Evolutionary conservation across 1,140 invertebrate genomes (phyloP).

Genomic region (Rhyacophila brunnea): DNA sequence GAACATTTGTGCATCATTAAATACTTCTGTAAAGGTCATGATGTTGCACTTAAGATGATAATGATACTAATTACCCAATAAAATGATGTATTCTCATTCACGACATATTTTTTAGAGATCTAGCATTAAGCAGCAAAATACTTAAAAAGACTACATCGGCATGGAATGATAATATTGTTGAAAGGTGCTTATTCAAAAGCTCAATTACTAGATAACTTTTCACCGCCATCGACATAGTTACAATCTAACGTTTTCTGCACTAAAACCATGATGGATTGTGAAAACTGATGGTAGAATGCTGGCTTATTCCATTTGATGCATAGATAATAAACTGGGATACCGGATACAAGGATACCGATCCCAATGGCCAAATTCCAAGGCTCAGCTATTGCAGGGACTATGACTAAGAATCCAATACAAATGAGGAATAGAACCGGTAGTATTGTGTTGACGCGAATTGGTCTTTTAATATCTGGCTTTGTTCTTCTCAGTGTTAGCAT

Average conservation of each 20-base stretch:
- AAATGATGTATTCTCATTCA: too few relatives aligned
- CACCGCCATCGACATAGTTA: conserved; percentile 46
- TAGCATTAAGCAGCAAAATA: too few relatives aligned
- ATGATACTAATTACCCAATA: too few relatives aligned
- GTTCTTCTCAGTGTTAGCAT: conserved; percentile 74
- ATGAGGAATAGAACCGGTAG: conserved; percentile 83
- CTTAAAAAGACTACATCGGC: too few relatives aligned
- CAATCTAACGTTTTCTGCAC: conserved; percentile 53
- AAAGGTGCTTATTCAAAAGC: neutral
- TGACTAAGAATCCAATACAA: conserved; percentile 79
- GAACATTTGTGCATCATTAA: too few relatives aligned
- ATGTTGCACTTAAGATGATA: too few relatives aligned
- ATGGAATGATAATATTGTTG: too few relatives aligned
- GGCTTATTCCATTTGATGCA: conserved; percentile 87
- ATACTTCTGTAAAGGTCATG: too few relatives aligned
- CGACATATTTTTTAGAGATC: too few relatives aligned
- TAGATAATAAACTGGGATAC: conserved; percentile 87
- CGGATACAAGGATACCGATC: conserved; percentile 77
- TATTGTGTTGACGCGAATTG: conserved; percentile 77
- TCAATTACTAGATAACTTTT: conserved; percentile 39
- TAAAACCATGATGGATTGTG: conserved; percentile 45
- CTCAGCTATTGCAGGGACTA: conserved; percentile 74
- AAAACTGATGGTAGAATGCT: conserved; percentile 43
- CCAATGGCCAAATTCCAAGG: conserved; percentile 84
- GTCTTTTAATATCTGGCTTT: conserved; percentile 72